phyloP scores from a whole-genome alignment of 2,888 invertebrate genomes.

The Digitonthophagus gazella region DNA sequence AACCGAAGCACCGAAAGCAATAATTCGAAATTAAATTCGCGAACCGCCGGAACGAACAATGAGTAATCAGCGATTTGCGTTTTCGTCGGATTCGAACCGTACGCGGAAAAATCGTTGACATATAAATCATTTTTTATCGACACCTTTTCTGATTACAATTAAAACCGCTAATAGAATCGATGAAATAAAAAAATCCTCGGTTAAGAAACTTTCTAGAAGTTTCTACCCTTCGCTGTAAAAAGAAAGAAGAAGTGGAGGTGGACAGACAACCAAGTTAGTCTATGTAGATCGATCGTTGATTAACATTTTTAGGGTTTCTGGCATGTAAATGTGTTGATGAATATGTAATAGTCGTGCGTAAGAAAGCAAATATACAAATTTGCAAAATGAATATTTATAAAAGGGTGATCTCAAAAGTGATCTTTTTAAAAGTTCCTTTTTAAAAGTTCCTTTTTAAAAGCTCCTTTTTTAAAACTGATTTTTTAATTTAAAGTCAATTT shows the following conservation, averaged over 20 bases:
- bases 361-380: not conserved
- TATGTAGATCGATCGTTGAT: not conserved
- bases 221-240: not conserved
- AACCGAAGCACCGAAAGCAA: not conserved
- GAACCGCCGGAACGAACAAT: not conserved
- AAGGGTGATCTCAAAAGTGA: not conserved
- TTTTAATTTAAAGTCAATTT: too few relatives aligned
- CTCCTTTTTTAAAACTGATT: too few relatives aligned
- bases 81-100: too few relatives aligned
- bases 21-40: not conserved
- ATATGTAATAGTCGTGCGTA: not conserved
- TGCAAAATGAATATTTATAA: too few relatives aligned
- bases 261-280: too few relatives aligned
- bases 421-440: too few relatives aligned
- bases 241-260: not conserved
- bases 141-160: not conserved
- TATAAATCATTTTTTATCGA: not conserved
- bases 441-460: too few relatives aligned
- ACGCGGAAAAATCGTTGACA: too few relatives aligned
- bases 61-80: not conserved
- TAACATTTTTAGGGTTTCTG: not conserved
- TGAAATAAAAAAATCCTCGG: too few relatives aligned
- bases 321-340: not conserved
- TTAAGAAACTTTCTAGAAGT: not conserved
- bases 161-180: too few relatives aligned